phyloP scores from a whole-genome alignment of 2,888 invertebrate genomes.

The Galerucella pusilla region DNA sequence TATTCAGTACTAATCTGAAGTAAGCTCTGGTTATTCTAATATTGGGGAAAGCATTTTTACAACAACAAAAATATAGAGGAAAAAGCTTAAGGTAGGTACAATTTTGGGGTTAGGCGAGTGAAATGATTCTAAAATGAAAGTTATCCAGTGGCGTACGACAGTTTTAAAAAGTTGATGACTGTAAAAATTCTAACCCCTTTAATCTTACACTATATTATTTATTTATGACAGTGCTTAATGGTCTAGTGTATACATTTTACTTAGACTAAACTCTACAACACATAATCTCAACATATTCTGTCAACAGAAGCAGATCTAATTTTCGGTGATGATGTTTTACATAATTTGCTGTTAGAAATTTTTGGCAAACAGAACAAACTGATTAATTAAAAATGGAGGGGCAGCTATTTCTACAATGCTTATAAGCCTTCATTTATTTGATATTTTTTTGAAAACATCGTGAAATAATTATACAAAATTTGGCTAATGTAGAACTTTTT shows the following conservation, averaged over 20 bases:
- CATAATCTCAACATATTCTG: neutral
- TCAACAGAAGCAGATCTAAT: neutral
- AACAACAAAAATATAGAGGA: neutral
- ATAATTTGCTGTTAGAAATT: neutral
- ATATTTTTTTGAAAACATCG: neutral
- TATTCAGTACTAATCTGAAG: conserved; percentile 15
- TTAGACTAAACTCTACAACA: conserved; percentile 28
- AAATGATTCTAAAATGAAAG: no score
- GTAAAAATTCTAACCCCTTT: neutral
- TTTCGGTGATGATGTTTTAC: neutral
- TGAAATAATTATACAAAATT: neutral
- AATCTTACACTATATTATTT: conserved; percentile 31
- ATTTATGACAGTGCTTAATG: conserved; percentile 42
- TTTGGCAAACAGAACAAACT: neutral
- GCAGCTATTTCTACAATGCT: neutral
- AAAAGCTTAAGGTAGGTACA: no score
- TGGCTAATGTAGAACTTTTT: neutral
- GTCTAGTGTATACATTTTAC: conserved; percentile 31
- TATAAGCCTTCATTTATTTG: neutral
- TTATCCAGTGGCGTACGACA: neutral
- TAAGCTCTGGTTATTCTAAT: conserved; percentile 21
- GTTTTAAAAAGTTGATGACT: neutral
- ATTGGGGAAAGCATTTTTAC: neutral
- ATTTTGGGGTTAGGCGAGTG: no score
- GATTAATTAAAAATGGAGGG: neutral